Conservation (phyloP, 1,140 invertebrate genomes). For the Nixonia krombeini region DNA sequence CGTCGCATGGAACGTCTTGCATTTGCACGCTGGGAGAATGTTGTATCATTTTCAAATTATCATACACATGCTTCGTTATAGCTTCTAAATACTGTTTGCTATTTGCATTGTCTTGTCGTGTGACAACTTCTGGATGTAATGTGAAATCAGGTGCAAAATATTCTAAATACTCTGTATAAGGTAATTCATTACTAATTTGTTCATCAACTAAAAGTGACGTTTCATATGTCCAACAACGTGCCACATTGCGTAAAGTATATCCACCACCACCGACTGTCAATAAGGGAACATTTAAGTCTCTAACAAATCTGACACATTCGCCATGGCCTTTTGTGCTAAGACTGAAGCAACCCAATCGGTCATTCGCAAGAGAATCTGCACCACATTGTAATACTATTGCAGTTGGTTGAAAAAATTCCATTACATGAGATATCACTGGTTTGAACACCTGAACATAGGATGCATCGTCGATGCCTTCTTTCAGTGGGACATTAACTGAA, state of each 20-base stretch:
- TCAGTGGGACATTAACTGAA: conserved; percentile 96
- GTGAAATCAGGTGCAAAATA: conserved; percentile 97
- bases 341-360: conserved; percentile 92
- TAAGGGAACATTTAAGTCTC: conserved; percentile 93
- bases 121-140: conserved; percentile 90
- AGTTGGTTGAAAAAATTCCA: conserved; percentile 97
- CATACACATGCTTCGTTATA: conserved; percentile 85
- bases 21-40: conserved; percentile 94
- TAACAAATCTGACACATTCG: conserved; percentile 97
- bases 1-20: conserved; percentile 89
- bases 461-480: conserved; percentile 96
- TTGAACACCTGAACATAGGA: conserved; percentile 96
- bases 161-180: conserved; percentile 94
- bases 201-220: conserved; percentile 94
- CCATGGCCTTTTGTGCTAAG: conserved; percentile 92
- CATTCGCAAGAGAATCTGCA: conserved; percentile 96
- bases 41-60: conserved; percentile 91
- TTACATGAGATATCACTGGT: conserved; percentile 92
- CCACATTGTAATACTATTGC: conserved; percentile 99
- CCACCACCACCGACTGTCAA: conserved; percentile 97
- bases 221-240: conserved; percentile 99
- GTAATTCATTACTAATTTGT: conserved; percentile 91
- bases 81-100: conserved; percentile 92
- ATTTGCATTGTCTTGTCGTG: conserved; percentile 91
- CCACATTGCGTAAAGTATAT: conserved; percentile 97